Base-by-base conservation (phyloP, 1,140 invertebrate genomes). In the Temnothorax longispinosus region DNA sequence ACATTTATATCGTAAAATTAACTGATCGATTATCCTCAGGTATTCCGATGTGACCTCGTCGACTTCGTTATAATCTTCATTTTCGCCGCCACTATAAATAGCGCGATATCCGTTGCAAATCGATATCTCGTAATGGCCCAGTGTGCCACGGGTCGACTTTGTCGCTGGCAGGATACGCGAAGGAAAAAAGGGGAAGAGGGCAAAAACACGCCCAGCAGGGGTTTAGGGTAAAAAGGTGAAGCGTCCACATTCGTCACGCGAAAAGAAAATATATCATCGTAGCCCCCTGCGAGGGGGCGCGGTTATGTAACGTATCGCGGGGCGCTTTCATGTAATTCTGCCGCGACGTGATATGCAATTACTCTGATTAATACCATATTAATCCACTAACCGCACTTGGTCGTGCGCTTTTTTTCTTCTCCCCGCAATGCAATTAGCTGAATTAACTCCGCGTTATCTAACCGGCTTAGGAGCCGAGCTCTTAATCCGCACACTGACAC, bases 281-380 rank as follows among this genome's bases (percentile, higher is more conserved):
- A 11, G 21, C 13, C 5, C 15, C 10, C 38, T 4, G 35, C 7
- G 18, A 32, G 13, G n/a, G 41, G 78, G 69, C 44, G 41, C 80
- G 85, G 38, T 47, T 52, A 56, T 18, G 18, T 76, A 88, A 90
- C 62, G 62, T 77, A 76, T 86, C 77, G 27, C 21, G 38, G 18
- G 41, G 8, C 32, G 18, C 78, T 21, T 47, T 85, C 69, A 5
- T 6, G 75, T 86, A 81, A 86, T 50, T 69, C 13, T 15, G 41
- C 1, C 18, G 8, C 18, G 5, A 56, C 41, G 87, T 72, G 84
- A 87, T 67, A 67, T 80, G 69, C 80, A 77, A 88, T 90, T 90
- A 90, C 69, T 74, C 56, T 78, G 88, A 90, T 88, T 88, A 90
- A 90, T 85, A 52, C 80, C 15, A 27, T 62, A 88, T 85, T 85